A percentile compares a stretch with the other conserved stretches of the same genome.
Conservation (phyloP, 2,113 vertebrate genomes). For the Tyto alba region DNA sequence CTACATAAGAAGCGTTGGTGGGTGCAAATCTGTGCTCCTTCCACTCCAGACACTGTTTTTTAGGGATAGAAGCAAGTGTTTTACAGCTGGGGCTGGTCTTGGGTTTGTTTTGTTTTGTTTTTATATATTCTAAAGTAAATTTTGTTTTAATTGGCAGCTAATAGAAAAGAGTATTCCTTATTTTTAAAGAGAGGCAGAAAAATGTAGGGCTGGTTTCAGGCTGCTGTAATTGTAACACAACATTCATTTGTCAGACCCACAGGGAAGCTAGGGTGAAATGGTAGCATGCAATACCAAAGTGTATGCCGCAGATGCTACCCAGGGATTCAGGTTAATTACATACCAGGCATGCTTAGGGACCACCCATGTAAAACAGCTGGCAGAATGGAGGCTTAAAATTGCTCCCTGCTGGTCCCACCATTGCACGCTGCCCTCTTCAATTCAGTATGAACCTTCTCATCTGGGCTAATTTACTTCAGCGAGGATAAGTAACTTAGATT, state of each 20-base stretch:
- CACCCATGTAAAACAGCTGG: slow-evolving; percentile 47
- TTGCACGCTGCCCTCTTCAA: neutral
- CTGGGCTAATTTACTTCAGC: slow-evolving; percentile 1
- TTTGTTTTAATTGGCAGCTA: neutral
- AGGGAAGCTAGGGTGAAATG: slow-evolving; percentile 1
- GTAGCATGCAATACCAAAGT: neutral
- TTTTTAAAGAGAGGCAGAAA: neutral
- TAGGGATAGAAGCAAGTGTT: neutral
- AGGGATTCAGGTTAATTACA: slow-evolving; percentile 47
- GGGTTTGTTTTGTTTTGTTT: neutral
- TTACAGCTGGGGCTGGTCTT: neutral
- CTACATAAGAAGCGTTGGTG: neutral
- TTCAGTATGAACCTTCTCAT: neutral
- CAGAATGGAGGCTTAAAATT: slow-evolving; percentile 22
- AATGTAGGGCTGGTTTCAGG: neutral
- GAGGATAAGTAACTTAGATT: neutral
- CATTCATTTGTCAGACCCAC: slow-evolving; percentile 23
- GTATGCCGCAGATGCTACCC: slow-evolving; percentile 16
- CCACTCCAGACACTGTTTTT: neutral
- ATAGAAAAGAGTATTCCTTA: neutral
- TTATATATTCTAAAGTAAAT: neutral
- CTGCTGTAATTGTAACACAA: neutral
- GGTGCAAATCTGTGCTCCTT: neutral
- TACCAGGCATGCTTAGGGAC: slow-evolving; percentile 4
- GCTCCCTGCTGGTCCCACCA: neutral